These are phyloP conservation scores for Sphyrna mokarran DNA, from an alignment of 2,113 vertebrate species.

Conservation along the genomic window DNA sequence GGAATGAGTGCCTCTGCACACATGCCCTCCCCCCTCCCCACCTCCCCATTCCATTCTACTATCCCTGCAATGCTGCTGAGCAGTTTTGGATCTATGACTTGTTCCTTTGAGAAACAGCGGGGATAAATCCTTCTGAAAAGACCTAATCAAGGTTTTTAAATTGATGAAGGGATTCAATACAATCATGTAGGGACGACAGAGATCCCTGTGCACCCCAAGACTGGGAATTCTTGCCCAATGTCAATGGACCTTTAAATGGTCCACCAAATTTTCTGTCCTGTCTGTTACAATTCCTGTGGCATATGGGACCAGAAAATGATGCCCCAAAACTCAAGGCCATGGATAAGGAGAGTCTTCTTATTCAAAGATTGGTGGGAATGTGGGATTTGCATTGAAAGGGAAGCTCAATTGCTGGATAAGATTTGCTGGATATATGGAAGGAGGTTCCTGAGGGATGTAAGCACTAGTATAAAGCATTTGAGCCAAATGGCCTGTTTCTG, in stretches of 20 bases:
- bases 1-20: not conserved
- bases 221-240: too few relatives aligned
- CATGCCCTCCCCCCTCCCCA: too few relatives aligned
- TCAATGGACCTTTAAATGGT: too few relatives aligned
- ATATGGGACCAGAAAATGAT: too few relatives aligned
- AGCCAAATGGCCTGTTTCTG: not conserved
- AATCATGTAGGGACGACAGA: not conserved
- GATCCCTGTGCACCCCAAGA: not conserved
- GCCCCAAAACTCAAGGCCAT: not conserved
- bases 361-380: too few relatives aligned
- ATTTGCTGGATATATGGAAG: not conserved
- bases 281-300: too few relatives aligned
- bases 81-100: not conserved
- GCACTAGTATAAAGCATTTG: not conserved
- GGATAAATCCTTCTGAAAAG: not conserved
- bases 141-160: not conserved
- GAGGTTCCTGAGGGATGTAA: not conserved
- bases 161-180: not conserved
- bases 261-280: too few relatives aligned
- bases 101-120: not conserved
- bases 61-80: not conserved
- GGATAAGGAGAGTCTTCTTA: not conserved
- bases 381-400: not conserved
- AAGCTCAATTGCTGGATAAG: not conserved
- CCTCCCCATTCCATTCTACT: too few relatives aligned